These are phyloP conservation scores for Atta colombica DNA, from an alignment of 1,140 invertebrate species.

Conservation along the genomic window DNA sequence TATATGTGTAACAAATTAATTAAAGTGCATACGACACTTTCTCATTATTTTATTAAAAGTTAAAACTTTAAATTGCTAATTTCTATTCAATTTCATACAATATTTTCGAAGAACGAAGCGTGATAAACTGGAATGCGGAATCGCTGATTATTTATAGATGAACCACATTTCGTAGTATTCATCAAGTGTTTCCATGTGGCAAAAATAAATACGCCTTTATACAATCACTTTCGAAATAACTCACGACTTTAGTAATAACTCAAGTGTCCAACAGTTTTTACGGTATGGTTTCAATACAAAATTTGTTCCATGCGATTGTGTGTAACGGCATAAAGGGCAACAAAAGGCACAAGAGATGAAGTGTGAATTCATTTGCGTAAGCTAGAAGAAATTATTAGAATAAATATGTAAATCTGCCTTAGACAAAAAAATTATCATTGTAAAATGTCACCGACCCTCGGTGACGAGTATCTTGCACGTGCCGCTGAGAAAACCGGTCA, in stretches of 20 bases:
- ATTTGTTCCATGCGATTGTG: not conserved
- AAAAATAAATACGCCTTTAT: constrained; percentile 19
- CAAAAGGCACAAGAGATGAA: not conserved
- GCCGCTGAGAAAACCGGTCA: constrained; percentile 1
- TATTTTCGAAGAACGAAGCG: not conserved
- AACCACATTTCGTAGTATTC: not conserved
- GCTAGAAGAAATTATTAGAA: not conserved
- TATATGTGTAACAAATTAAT: not conserved
- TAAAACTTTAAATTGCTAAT: not conserved
- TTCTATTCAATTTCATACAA: not conserved
- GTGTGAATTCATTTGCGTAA: not conserved
- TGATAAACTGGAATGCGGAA: not conserved
- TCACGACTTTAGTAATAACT: not conserved
- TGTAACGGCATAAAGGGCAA: not conserved
- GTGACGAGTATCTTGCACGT: not conserved
- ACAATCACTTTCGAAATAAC: not conserved
- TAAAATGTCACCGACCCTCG: not conserved
- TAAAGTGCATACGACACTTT: not conserved
- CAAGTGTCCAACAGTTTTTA: not conserved
- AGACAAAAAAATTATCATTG: not conserved
- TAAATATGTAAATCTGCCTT: not conserved
- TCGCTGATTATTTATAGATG: constrained; percentile 50
- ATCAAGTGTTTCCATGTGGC: too few relatives aligned
- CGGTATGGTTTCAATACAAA: not conserved
- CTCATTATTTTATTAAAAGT: not conserved